Base-by-base conservation (phyloP, 2,797 vertebrate species). In the Thripadectes ignobilis region DNA sequence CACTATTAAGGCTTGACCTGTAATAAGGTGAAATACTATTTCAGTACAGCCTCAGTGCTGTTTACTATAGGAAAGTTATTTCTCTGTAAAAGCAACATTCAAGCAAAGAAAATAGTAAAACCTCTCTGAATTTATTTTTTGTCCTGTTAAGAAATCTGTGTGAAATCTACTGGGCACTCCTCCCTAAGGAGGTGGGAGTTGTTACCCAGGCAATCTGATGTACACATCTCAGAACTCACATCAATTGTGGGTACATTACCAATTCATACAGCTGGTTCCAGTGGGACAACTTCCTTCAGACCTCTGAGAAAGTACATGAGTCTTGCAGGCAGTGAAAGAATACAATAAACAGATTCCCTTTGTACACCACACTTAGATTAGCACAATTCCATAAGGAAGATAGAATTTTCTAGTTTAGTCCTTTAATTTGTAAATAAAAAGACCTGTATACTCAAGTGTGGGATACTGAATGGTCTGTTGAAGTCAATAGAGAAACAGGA, bases 391-490 rank as follows among this genome's bases (percentile, higher is more conserved):
- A 41, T 34, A 17, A 61, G 54, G 7, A 26, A 80, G n/a, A 32
- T 5, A 30, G 43, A 78, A 27, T 18, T 82, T 92, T 94, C 90
- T 89, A 49, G 41, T 90, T 88, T 62, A 84, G 62, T 73, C 63
- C 52, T 52, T 62, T 92, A 48, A 52, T 79, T 84, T 49, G 48
- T 93, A 69, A 92, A 75, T 91, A 73, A 81, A 68, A 93, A 72
- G 34, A 63, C 38, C 9, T 69, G 17, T 66, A 3, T 63, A n/a
- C 21, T 52, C 32, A 82, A 5, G n/a, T 84, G 48, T 57, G 39
- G 59, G 49, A 12, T 63, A 32, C 14, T 65, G 0, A 32, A 22
- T 27, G 19, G 12, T 65, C 72, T 79, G 49, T 68, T 85, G 58
- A 91, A 80, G 36, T 83, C 15, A 83, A 68, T 43, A 58, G 66